Evolutionary conservation across 53 echinoderm and acorn worm species (phyloP).

Genomic region (Zoroaster sp.): DNA sequence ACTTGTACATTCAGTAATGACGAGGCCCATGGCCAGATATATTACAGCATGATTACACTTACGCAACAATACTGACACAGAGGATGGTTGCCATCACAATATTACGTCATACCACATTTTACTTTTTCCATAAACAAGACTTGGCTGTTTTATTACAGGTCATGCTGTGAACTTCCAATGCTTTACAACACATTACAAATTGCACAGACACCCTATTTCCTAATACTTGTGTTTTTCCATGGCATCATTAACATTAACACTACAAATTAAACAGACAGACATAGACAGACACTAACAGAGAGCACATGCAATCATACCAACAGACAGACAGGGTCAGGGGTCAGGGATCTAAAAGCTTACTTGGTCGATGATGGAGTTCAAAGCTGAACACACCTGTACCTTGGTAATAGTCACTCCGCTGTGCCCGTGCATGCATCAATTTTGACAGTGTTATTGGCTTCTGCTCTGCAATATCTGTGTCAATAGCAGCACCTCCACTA

Average conservation of each 20-base stretch:
- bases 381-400: slow-evolving; percentile 98
- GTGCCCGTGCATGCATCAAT: slow-evolving; percentile 92
- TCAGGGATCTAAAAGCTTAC: slow-evolving; percentile 55
- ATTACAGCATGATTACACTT: no score
- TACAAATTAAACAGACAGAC: not conserved
- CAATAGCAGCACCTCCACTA: slow-evolving; percentile 41
- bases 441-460: slow-evolving; percentile 92
- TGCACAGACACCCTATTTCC: no score
- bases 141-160: no score
- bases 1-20: no score
- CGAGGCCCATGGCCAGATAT: no score
- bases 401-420: slow-evolving; percentile 90
- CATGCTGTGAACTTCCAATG: no score
- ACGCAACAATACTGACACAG: no score
- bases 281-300: not conserved
- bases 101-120: no score
- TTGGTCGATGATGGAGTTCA: slow-evolving; percentile 91
- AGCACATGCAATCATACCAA: no score
- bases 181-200: no score
- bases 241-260: not conserved
- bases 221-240: not conserved
- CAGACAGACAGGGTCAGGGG: not conserved
- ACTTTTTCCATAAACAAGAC: no score
- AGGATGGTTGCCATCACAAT: no score
- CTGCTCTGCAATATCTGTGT: slow-evolving; percentile 62